A percentile compares a stretch with the other conserved stretches of the same genome.
Conservation (phyloP, 2,797 vertebrate genomes). For the Rhynchotus rufescens region DNA sequence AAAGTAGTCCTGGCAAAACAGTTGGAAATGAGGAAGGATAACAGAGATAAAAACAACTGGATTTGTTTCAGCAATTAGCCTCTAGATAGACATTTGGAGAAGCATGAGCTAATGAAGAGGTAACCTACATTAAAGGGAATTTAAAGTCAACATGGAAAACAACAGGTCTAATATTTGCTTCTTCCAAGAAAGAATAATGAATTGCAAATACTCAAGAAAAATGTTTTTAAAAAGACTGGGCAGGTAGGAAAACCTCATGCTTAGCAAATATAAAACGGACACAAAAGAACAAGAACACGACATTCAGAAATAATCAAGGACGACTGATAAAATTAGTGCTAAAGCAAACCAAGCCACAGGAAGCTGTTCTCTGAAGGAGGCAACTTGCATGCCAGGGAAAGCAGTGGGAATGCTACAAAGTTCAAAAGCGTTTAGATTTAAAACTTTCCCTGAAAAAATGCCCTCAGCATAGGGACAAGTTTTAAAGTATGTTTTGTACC, state of each 20-base stretch:
- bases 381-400: neutral
- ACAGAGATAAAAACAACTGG: neutral
- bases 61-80: neutral
- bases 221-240: neutral
- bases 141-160: neutral
- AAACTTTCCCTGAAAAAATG: neutral
- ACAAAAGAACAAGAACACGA: neutral
- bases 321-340: neutral
- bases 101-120: neutral
- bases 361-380: neutral
- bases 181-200: neutral
- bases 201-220: neutral
- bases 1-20: neutral
- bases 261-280: neutral
- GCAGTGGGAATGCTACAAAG: rapidly evolving
- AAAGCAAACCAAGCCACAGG: neutral
- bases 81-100: neutral
- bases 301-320: neutral
- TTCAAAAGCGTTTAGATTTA: neutral
- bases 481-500: neutral
- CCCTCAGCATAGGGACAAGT: neutral
- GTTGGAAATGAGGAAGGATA: neutral
- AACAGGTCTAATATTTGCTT: neutral
- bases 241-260: neutral
- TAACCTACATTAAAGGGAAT: neutral